phyloP scores from a whole-genome alignment of 2,113 vertebrate genomes.

The Asarcornis scutulata region DNA sequence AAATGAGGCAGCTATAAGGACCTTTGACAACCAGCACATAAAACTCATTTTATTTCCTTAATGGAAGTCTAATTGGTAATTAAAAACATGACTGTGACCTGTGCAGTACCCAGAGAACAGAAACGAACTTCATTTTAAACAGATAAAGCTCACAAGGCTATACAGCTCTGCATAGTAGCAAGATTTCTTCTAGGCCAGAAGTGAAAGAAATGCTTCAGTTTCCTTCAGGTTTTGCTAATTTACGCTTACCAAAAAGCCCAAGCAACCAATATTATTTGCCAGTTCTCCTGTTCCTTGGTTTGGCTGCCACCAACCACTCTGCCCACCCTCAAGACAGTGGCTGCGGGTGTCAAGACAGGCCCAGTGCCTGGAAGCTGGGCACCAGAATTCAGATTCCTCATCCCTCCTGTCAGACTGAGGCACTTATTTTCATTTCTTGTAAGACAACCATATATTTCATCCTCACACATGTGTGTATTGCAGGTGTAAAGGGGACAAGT shows the following conservation, averaged over 20 bases:
- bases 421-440: neutral
- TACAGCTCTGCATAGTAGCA: neutral
- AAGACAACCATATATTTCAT: neutral
- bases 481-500: neutral
- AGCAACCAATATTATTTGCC: neutral
- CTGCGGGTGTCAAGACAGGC: neutral
- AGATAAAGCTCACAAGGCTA: constrained; percentile 13
- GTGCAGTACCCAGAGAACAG: constrained; percentile 34
- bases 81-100: constrained; percentile 61
- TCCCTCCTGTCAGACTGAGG: neutral
- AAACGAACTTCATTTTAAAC: constrained; percentile 14
- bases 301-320: neutral
- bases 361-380: neutral
- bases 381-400: neutral
- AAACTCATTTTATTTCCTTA: constrained; percentile 56
- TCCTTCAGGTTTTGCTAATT: neutral
- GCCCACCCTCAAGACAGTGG: neutral
- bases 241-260: neutral
- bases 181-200: neutral
- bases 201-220: neutral
- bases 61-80: constrained; percentile 65
- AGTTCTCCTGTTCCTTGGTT: neutral
- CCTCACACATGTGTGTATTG: accelerated
- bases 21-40: constrained; percentile 52
- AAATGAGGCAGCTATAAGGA: constrained; percentile 23